Conservation (phyloP, 2,888 invertebrate genomes). For the Metopia argyrocephala region DNA sequence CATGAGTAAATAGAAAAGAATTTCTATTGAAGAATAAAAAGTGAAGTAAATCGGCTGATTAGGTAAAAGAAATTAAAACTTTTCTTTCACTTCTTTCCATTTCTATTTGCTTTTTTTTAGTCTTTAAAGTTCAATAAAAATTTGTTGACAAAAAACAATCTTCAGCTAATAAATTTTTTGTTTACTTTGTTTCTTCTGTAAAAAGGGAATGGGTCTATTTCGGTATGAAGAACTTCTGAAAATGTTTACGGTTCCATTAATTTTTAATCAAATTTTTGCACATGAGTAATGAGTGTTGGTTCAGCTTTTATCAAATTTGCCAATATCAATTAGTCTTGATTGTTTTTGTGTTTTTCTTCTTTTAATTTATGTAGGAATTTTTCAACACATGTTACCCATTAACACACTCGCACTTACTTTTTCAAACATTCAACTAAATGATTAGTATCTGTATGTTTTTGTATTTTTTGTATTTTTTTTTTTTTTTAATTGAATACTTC, state of each 20-base stretch:
- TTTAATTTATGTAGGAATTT: not conserved
- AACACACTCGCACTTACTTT: not conserved
- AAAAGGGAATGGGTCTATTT: not conserved
- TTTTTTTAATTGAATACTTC: conserved; percentile 42
- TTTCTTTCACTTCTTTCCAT: conserved; percentile 8
- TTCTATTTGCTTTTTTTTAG: conserved; percentile 5
- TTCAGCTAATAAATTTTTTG: conserved; percentile 37
- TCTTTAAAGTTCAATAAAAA: conserved; percentile 48
- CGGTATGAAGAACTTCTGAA: not conserved
- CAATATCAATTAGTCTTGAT: conserved; percentile 51
- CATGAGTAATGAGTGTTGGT: not conserved
- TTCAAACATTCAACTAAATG: not conserved
- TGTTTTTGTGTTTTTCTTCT: not conserved
- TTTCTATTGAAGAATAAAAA: not conserved
- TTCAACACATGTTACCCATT: conserved; percentile 6
- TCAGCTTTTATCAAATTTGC: conserved; percentile 42
- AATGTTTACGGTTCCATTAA: not conserved
- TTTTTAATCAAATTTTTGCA: not conserved
- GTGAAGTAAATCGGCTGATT: conserved; percentile 51
- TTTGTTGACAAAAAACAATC: conserved; percentile 54
- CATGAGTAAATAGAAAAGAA: conserved; percentile 6
- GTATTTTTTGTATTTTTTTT: not conserved
- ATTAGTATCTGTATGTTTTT: not conserved
- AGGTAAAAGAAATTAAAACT: conserved; percentile 57
- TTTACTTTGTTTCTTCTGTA: not conserved